Base-by-base conservation (phyloP, 2,888 invertebrate species). In the Embidobia sp. region DNA sequence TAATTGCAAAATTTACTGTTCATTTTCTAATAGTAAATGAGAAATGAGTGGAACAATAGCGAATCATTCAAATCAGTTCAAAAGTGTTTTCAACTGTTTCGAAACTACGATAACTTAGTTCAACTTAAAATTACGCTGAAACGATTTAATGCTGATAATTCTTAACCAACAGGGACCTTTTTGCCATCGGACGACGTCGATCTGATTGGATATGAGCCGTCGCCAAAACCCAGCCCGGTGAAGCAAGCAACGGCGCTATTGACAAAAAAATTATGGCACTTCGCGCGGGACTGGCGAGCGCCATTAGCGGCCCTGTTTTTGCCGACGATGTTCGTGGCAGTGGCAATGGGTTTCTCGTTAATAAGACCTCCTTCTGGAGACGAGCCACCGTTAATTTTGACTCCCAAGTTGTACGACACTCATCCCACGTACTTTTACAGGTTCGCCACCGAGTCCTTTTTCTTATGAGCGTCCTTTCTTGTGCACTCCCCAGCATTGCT, bases 321-420 rank as follows among this genome's bases (percentile, higher is more conserved):
- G 66, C 94, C 94, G 0, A 91, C 92, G 0, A 79, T 94, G 64
- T 94, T 94, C 87, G 93, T 94, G 81, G 89, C 91, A 0, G 88
- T 92, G 13, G 93, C 94, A n/a, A 94, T 94, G 94, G 93, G 91
- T 35, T 94, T 94, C 90, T 92, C 94, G 16, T 91, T 91, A 84
- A 91, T 94, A 77, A 91, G 94, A 0, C 92, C 94, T 13, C 93
- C 93, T 1, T 91, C 92, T 3, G 93, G 92, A 83, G 92, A 92
- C 81, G 93, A 94, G 79, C 86, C 91, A 0, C 79, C 91, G 0
- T 85, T 94, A 31, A 87, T 84, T 3, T 88, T 94, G 0, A 87
- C 89, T 0, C 90, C 91, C 0, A 84, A 88, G 1, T 85, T 94
- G 0, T 94, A 94, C 81, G 80, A 86, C 1, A 85, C 89, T 0